phyloP scores from a whole-genome alignment of 2,888 invertebrate species.

The Thalpophila matura region DNA sequence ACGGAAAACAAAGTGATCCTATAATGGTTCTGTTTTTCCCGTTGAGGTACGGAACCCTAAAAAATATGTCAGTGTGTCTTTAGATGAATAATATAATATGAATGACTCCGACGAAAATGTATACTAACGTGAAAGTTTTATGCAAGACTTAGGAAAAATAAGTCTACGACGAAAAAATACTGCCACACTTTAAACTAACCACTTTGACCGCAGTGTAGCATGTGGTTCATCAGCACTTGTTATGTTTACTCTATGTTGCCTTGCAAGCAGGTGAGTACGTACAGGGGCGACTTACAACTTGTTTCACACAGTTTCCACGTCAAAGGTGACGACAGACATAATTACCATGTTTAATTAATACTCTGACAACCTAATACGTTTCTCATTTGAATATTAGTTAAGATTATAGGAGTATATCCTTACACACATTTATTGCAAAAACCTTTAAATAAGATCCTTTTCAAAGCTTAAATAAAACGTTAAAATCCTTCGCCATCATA shows the following conservation, averaged over 20 bases:
- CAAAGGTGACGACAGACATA: slow-evolving; percentile 43
- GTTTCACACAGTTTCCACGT: slow-evolving; percentile 39
- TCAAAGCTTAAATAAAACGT: background rate
- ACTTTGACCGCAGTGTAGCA: background rate
- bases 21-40: no score
- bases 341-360: slow-evolving; percentile 44
- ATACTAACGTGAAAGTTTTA: background rate
- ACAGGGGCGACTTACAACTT: slow-evolving; percentile 36
- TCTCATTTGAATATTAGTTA: slow-evolving; percentile 44
- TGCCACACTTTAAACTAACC: background rate
- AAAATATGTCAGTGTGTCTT: no score
- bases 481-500: background rate
- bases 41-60: no score
- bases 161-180: background rate
- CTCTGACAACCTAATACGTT: slow-evolving; percentile 16
- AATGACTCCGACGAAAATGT: background rate
- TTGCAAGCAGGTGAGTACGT: slow-evolving; percentile 15
- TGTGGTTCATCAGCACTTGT: slow-evolving; percentile 13
- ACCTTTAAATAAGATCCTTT: background rate
- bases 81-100: no score
- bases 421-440: slow-evolving; percentile 12
- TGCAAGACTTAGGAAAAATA: background rate
- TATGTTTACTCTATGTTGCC: slow-evolving; percentile 32
- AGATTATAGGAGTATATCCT: slow-evolving; percentile 3
- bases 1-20: no score